phyloP scores from a whole-genome alignment of 2,113 vertebrate species.

The Sinosuthora webbiana region DNA sequence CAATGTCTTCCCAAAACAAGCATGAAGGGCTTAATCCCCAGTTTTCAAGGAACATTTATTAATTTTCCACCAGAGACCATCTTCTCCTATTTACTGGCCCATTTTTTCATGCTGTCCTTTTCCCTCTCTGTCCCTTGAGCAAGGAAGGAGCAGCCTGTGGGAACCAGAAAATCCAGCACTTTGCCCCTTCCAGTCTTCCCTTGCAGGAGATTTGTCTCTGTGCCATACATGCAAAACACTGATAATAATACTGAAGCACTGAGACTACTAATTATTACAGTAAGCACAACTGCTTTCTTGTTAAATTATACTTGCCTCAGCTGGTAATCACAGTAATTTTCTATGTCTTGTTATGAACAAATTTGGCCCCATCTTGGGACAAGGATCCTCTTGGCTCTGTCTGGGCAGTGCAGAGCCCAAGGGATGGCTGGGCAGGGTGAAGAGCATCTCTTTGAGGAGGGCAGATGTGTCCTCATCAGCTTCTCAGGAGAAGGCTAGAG shows the following conservation, averaged over 20 bases:
- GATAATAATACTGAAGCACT: background rate
- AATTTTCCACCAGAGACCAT: background rate
- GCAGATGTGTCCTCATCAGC: background rate
- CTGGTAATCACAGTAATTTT: background rate
- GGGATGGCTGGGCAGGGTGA: background rate
- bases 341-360: accelerated
- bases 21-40: background rate
- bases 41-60: background rate
- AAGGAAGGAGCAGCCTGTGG: background rate
- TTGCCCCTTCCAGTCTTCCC: background rate
- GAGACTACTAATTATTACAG: background rate
- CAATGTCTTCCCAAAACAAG: background rate
- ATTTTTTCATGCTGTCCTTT: background rate
- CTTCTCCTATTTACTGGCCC: background rate
- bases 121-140: background rate
- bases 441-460: background rate
- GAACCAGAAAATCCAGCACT: background rate
- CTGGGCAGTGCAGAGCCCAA: background rate
- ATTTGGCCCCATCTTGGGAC: background rate
- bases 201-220: background rate
- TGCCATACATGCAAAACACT: background rate
- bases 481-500: background rate
- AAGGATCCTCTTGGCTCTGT: background rate
- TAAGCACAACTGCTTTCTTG: background rate
- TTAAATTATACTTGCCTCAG: background rate